Conservation (phyloP, 2,113 vertebrate species). For the Coturnix japonica region DNA sequence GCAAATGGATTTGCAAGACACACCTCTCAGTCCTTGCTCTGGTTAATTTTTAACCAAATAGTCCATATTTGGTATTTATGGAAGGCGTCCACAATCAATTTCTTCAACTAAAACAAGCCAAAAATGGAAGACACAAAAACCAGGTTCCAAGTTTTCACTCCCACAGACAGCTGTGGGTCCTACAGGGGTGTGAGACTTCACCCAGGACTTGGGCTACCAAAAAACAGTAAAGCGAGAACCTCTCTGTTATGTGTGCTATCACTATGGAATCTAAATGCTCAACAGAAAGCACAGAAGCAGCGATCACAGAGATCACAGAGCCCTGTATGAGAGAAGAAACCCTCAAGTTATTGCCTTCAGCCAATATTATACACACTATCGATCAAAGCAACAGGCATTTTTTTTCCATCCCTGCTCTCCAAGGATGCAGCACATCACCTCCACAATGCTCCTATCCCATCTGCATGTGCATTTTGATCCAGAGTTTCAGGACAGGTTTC, state of each 20-base stretch:
- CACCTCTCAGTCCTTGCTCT: neutral
- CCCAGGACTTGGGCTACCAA: neutral
- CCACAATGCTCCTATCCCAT: neutral
- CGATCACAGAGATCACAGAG: neutral
- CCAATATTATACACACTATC: no score
- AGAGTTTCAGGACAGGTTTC: neutral
- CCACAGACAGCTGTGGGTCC: neutral
- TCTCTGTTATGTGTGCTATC: neutral
- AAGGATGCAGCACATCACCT: neutral
- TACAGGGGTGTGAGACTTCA: neutral
- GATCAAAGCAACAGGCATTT: neutral
- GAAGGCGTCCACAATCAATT: neutral
- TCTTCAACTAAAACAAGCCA: neutral
- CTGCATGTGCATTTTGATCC: neutral
- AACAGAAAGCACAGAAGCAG: neutral
- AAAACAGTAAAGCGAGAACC: neutral
- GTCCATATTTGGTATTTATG: neutral
- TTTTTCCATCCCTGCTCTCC: neutral
- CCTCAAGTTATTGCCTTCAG: neutral
- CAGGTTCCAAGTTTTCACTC: neutral
- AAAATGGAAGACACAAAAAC: neutral
- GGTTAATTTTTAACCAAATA: neutral
- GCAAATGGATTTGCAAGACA: neutral
- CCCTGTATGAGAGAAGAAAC: neutral
- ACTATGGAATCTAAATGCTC: neutral